These are phyloP conservation scores for Synergus gifuensis DNA, from an alignment of 2,888 invertebrate species.

Conservation along the genomic window DNA sequence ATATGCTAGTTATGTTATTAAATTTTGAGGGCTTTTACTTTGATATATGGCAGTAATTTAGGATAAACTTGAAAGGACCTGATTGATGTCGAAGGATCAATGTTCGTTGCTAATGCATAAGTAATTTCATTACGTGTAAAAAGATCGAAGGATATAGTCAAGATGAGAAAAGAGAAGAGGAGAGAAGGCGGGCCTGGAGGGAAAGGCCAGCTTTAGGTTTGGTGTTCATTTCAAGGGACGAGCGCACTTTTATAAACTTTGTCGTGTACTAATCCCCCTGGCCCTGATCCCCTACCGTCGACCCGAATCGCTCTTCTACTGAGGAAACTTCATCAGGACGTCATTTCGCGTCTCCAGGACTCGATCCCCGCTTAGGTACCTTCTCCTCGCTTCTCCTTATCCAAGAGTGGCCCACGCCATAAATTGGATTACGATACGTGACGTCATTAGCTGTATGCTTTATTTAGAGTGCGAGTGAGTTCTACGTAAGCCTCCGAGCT, in stretches of 20 bases:
- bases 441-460: constrained; percentile 75
- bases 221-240: constrained; percentile 59
- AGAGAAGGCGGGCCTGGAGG: constrained; percentile 56
- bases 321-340: constrained; percentile 76
- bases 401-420: constrained; percentile 57
- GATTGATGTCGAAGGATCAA: constrained; percentile 1
- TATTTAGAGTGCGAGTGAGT: constrained; percentile 62
- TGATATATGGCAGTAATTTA: not conserved
- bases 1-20: not conserved
- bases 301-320: constrained; percentile 63
- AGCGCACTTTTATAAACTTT: constrained; percentile 76
- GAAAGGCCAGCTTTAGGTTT: constrained; percentile 59
- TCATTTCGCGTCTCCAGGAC: constrained; percentile 73
- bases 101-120: constrained; percentile 50
- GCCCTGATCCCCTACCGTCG: constrained; percentile 65
- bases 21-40: not conserved
- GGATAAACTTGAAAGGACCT: constrained; percentile 1
- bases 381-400: constrained; percentile 51
- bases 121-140: constrained; percentile 67
- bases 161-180: constrained; percentile 51
- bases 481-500: not conserved
- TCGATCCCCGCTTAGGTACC: constrained; percentile 60
- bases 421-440: constrained; percentile 78
- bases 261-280: constrained; percentile 73
- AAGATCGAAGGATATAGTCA: constrained; percentile 51